These are phyloP conservation scores for Sparidentex hasta DNA, from an alignment of 2,797 vertebrate genomes.

Conservation along the genomic window DNA sequence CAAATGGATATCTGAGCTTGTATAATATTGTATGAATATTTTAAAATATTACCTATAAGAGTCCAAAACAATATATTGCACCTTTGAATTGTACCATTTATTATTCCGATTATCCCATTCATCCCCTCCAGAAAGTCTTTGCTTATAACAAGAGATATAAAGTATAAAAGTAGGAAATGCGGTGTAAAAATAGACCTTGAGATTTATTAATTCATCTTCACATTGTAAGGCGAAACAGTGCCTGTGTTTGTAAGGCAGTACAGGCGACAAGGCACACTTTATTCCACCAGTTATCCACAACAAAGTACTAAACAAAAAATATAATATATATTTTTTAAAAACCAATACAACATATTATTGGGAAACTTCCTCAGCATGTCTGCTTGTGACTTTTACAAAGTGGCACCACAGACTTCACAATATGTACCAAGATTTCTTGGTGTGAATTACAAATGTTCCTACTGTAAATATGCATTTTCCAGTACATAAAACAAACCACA, in stretches of 20 bases:
- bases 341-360: conserved; percentile 56
- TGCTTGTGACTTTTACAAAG: conserved; percentile 67
- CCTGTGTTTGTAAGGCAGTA: conserved; percentile 82
- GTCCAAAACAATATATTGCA: too few relatives aligned
- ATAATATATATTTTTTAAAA: conserved; percentile 67
- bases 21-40: too few relatives aligned
- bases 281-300: conserved; percentile 70
- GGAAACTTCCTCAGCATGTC: conserved; percentile 61
- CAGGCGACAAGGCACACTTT: conserved; percentile 79
- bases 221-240: conserved; percentile 81
- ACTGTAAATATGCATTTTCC: conserved; percentile 38
- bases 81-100: neutral
- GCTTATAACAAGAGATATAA: neutral
- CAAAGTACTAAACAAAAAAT: conserved; percentile 80
- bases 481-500: conserved; percentile 58
- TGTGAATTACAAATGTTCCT: conserved; percentile 37
- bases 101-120: neutral
- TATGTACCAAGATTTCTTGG: conserved; percentile 28
- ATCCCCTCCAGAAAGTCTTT: neutral
- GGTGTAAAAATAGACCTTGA: conserved; percentile 87
- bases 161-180: conserved; percentile 55
- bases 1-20: too few relatives aligned
- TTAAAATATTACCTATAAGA: too few relatives aligned
- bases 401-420: conserved; percentile 48
- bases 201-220: conserved; percentile 86